Evolutionary conservation across 2,888 invertebrate species (phyloP).

Genomic region (Netelia melanura): DNA sequence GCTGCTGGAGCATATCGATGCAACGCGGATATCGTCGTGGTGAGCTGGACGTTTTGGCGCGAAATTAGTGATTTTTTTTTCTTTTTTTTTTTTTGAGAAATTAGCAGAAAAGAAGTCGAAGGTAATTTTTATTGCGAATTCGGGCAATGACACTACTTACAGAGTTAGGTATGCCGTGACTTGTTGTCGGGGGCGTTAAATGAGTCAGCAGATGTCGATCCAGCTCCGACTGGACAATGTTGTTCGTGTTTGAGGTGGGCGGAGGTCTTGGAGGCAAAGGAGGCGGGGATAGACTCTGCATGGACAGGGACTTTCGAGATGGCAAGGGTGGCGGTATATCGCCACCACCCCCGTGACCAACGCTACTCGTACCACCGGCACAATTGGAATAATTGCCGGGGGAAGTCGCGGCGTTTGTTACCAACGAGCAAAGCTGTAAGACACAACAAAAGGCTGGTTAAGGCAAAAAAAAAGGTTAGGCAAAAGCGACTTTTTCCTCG

Average conservation of each 20-base stretch:
- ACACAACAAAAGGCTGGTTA: slow-evolving; percentile 83
- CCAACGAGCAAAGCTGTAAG: slow-evolving; percentile 85
- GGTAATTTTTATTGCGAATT: slow-evolving; percentile 42
- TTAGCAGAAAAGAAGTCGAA: slow-evolving; percentile 46
- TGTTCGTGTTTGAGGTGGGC: slow-evolving; percentile 83
- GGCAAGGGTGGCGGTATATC: slow-evolving; percentile 84
- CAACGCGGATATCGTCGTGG: background rate
- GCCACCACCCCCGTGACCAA: slow-evolving; percentile 76
- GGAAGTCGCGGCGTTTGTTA: slow-evolving; percentile 83
- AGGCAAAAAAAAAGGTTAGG: slow-evolving; percentile 73
- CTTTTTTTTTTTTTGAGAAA: slow-evolving; percentile 14
- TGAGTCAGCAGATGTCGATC: slow-evolving; percentile 84
- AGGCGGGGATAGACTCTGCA: slow-evolving; percentile 85
- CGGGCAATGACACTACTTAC: slow-evolving; percentile 83
- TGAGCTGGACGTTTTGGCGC: background rate
- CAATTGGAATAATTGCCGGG: slow-evolving; percentile 81
- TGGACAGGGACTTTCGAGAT: slow-evolving; percentile 84
- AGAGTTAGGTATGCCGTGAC: slow-evolving; percentile 84
- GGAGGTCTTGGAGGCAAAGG: slow-evolving; percentile 88
- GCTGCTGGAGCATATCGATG: background rate
- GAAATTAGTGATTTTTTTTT: background rate
- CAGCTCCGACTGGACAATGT: slow-evolving; percentile 81
- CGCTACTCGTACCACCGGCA: slow-evolving; percentile 74
- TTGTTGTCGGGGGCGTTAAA: slow-evolving; percentile 83
- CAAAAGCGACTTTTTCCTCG: slow-evolving; percentile 71